These are phyloP conservation scores for Yasuhikotakia modesta DNA, from an alignment of 2,797 vertebrate genomes.

Conservation along the genomic window DNA sequence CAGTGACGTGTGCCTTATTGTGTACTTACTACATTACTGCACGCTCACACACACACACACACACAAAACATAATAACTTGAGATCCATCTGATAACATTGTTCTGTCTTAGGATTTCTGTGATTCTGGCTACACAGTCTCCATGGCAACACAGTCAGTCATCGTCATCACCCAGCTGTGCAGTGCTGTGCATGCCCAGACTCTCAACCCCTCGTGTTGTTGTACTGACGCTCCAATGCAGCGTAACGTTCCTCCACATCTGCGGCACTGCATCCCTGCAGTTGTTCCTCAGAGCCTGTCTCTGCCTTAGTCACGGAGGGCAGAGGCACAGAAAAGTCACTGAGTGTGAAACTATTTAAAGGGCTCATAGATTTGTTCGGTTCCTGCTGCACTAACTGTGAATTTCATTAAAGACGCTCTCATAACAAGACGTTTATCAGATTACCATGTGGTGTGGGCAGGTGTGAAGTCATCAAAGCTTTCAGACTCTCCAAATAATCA, in stretches of 20 bases:
- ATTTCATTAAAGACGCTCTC: not conserved
- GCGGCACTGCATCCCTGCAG: not conserved
- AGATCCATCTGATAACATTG: conserved; percentile 54
- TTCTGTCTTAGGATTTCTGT: conserved; percentile 49
- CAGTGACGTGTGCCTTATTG: not conserved
- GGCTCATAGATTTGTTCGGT: conserved; percentile 21
- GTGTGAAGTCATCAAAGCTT: conserved; percentile 26
- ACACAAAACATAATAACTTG: not conserved
- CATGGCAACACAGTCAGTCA: conserved; percentile 70
- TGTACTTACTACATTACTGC: not conserved
- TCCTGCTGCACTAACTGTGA: conserved; percentile 7
- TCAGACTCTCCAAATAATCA: conserved; percentile 25
- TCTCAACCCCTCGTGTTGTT: conserved; percentile 29
- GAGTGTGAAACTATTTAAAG: not conserved
- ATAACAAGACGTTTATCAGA: conserved; percentile 32
- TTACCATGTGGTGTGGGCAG: conserved; percentile 15
- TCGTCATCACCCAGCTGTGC: conserved; percentile 69
- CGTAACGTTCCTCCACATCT: not conserved
- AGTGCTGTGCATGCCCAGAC: conserved; percentile 61
- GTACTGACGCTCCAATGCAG: not conserved
- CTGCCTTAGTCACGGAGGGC: not conserved
- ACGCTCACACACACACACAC: not conserved
- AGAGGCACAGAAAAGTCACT: not conserved
- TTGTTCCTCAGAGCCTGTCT: not conserved
- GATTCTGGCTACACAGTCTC: conserved; percentile 66